Conservation (phyloP, 1,140 invertebrate genomes). For the Drosophila albomicans region DNA sequence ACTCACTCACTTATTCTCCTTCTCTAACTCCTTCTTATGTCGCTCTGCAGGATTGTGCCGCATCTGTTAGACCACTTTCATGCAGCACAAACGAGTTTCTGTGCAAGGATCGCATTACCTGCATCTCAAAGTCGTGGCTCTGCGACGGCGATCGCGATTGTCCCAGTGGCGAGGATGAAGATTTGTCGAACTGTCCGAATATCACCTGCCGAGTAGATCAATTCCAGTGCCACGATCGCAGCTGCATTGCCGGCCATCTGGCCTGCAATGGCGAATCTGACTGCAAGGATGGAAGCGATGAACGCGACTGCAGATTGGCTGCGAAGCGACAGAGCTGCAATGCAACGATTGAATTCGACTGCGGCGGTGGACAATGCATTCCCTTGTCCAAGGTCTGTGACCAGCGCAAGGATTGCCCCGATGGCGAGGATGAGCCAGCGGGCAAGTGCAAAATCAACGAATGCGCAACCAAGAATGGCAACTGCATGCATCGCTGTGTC, state of each 20-base stretch:
- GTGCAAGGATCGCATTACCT: constrained; percentile 93
- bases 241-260: constrained; percentile 93
- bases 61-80: constrained; percentile 81
- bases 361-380: constrained; percentile 92
- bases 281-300: constrained; percentile 93
- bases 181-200: constrained; percentile 88
- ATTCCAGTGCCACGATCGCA: constrained; percentile 92
- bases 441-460: constrained; percentile 91
- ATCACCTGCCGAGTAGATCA: constrained; percentile 92
- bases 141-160: constrained; percentile 95
- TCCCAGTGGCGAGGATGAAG: constrained; percentile 92
- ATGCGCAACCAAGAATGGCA: constrained; percentile 92
- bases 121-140: constrained; percentile 92
- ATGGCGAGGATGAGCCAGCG: constrained; percentile 92
- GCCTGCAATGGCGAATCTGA: constrained; percentile 93
- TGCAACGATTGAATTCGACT: constrained; percentile 91
- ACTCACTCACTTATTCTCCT: not conserved
- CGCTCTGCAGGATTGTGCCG: constrained; percentile 86
- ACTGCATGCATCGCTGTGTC: constrained; percentile 93
- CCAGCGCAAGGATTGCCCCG: constrained; percentile 92
- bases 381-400: constrained; percentile 91
- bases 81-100: constrained; percentile 91
- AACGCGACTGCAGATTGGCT: constrained; percentile 88
- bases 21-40: not conserved
- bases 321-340: constrained; percentile 86